phyloP scores from a whole-genome alignment of 1,140 invertebrate species.

The Drosophila ficusphila region DNA sequence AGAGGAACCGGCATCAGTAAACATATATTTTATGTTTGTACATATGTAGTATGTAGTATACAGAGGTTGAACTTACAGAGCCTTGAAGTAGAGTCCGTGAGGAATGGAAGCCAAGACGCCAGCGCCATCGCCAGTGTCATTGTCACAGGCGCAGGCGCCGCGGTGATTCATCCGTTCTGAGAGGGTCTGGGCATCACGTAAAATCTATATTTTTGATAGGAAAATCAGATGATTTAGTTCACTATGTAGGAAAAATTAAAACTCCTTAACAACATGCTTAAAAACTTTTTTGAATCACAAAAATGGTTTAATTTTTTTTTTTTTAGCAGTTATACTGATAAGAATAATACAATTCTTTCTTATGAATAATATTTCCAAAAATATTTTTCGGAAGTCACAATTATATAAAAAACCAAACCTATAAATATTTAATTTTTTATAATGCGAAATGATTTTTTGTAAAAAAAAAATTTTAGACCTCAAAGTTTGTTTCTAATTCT shows the following conservation, averaged over 20 bases:
- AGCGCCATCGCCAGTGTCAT: constrained; percentile 99
- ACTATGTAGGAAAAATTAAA: neutral
- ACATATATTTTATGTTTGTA: constrained; percentile 4
- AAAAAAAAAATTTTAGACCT: neutral
- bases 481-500: constrained; percentile 57
- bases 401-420: too few relatives aligned
- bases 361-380: too few relatives aligned
- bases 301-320: too few relatives aligned
- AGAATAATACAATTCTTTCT: too few relatives aligned
- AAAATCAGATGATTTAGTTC: neutral
- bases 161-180: constrained; percentile 99
- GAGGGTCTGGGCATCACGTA: constrained; percentile 96
- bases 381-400: too few relatives aligned
- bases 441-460: neutral
- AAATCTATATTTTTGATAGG: constrained; percentile 87
- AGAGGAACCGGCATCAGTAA: constrained; percentile 42
- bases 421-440: too few relatives aligned
- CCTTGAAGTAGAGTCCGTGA: constrained; percentile 94
- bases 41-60: neutral
- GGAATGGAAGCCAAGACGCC: constrained; percentile 98
- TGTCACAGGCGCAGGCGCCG: constrained; percentile 99
- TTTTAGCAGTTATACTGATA: too few relatives aligned
- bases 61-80: constrained; percentile 88
- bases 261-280: too few relatives aligned
- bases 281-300: too few relatives aligned